A percentile compares a stretch with the other conserved stretches of the same genome.
Evolutionary conservation across 2,888 invertebrate species (phyloP).

Genomic region (Lasioglossum pauxillum): DNA sequence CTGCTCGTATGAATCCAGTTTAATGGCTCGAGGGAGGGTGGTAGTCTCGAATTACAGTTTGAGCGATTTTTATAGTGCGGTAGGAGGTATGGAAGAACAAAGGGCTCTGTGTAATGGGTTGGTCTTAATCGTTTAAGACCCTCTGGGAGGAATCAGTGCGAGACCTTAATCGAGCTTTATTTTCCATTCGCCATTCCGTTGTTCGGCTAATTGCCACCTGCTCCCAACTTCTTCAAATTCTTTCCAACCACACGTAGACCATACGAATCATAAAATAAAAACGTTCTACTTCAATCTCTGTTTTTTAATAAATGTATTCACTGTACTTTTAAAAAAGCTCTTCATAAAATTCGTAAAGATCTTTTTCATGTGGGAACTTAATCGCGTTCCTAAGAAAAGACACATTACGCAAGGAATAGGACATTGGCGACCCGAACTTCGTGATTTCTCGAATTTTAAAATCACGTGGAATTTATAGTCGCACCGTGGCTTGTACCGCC

Average conservation of each 20-base stretch:
- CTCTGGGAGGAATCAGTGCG: neutral
- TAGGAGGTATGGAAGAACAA: neutral
- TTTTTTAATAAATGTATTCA: neutral
- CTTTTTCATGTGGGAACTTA: neutral
- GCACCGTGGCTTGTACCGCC: neutral
- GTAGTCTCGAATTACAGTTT: neutral
- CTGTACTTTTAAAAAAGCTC: neutral
- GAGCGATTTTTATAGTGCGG: neutral
- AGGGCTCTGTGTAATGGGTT: neutral
- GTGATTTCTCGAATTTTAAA: conserved; percentile 3
- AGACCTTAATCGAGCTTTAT: neutral
- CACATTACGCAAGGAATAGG: neutral
- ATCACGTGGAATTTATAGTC: conserved; percentile 18
- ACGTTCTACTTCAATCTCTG: too few relatives aligned
- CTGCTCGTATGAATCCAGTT: neutral
- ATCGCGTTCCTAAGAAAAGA: neutral
- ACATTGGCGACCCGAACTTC: neutral
- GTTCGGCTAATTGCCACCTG: conserved; percentile 1
- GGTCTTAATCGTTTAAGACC: conserved; percentile 1
- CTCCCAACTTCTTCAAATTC: neutral
- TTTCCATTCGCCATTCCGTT: neutral
- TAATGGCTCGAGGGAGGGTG: neutral
- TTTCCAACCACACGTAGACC: too few relatives aligned
- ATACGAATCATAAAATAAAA: too few relatives aligned
- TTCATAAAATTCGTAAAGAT: neutral